phyloP scores from a whole-genome alignment of 2,113 vertebrate species.

The Hipposideros armiger region DNA sequence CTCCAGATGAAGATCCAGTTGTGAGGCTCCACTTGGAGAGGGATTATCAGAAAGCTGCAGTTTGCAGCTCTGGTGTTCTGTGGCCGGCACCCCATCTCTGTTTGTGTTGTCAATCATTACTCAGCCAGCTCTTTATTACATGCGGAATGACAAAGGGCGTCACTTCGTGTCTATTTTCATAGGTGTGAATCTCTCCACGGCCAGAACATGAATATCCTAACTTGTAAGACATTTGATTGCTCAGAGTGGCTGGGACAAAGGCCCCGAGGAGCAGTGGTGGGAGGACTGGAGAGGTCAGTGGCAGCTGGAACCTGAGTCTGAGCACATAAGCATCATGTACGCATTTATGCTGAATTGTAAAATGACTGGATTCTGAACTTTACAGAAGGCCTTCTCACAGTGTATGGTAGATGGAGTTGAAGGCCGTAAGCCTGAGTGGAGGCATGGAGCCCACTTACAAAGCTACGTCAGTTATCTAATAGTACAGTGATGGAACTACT shows the following conservation, averaged over 20 bases:
- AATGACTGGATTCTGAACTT: not conserved
- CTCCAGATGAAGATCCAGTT: not conserved
- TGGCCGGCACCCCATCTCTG: accelerated
- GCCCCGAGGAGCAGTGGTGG: not conserved
- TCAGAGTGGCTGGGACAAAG: not conserved
- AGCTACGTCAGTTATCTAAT: not conserved
- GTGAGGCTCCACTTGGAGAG: not conserved
- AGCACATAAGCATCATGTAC: not conserved
- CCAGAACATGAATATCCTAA: not conserved
- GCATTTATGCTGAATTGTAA: not conserved
- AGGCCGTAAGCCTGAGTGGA: not conserved
- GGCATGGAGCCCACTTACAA: not conserved
- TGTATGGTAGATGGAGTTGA: too few species aligned
- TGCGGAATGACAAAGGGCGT: not conserved
- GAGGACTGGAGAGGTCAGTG: not conserved
- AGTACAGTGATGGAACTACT: not conserved
- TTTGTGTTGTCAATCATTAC: not conserved
- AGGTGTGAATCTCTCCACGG: not conserved
- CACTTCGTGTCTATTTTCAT: not conserved
- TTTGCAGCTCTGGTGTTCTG: not conserved
- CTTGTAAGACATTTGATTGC: not conserved
- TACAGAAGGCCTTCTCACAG: not conserved
- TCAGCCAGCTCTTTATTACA: not conserved
- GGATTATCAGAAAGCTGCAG: not conserved
- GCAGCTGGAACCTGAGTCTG: not conserved